A percentile compares a stretch with the other conserved stretches of the same genome.
Evolutionary conservation across 2,888 invertebrate species (phyloP).

Genomic region (Atherix ibis): DNA sequence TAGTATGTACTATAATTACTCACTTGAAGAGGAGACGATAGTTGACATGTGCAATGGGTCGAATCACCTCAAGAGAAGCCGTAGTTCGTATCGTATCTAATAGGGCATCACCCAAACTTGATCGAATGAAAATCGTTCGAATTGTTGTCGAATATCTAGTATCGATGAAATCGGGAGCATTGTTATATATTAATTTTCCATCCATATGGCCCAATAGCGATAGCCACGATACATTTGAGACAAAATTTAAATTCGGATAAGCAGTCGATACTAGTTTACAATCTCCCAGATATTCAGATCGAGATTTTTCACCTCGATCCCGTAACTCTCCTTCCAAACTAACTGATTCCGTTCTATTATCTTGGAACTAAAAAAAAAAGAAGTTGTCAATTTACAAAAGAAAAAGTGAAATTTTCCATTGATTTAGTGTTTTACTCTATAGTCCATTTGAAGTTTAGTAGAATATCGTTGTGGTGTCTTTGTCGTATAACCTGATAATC

Average conservation of each 20-base stretch:
- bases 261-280: constrained; percentile 57
- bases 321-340: constrained; percentile 34
- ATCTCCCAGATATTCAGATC: constrained; percentile 38
- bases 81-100: constrained; percentile 36
- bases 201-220: constrained; percentile 58
- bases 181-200: constrained; percentile 50
- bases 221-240: constrained; percentile 45
- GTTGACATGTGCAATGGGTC: constrained; percentile 50
- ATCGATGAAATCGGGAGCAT: constrained; percentile 42
- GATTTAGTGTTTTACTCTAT: constrained; percentile 39
- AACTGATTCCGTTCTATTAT: constrained; percentile 28
- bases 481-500: constrained; percentile 56
- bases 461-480: constrained; percentile 25
- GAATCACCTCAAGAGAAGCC: constrained; percentile 43
- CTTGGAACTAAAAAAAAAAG: constrained; percentile 22
- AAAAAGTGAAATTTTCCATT: background rate
- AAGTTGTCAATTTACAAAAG: no score
- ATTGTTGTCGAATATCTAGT: constrained; percentile 43
- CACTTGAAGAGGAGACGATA: constrained; percentile 41
- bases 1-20: no score
- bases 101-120: constrained; percentile 42
- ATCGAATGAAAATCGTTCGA: constrained; percentile 42
- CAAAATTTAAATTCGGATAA: constrained; percentile 58
- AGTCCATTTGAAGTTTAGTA: constrained; percentile 27
- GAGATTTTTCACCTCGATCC: constrained; percentile 33